Conservation (phyloP, 2,113 vertebrate species). For the Amphilophus citrinellus region DNA sequence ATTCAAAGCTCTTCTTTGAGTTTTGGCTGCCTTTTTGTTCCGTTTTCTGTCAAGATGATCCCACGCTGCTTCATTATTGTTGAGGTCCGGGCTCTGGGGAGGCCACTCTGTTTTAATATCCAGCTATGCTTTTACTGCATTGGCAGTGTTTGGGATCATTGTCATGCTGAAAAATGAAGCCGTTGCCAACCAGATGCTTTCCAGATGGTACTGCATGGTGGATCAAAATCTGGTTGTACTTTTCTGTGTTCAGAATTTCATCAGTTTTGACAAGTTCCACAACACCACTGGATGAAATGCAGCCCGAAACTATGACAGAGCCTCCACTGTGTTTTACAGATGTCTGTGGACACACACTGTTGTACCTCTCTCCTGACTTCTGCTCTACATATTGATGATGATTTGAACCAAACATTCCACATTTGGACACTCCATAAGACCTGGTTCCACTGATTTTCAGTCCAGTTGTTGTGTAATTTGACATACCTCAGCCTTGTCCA, state of each 20-base stretch:
- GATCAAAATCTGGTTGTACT: background rate
- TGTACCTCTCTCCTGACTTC: too few species aligned
- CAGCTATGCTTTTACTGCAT: background rate
- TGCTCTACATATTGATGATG: too few species aligned
- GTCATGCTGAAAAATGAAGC: background rate
- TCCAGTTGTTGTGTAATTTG: too few species aligned
- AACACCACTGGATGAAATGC: too few species aligned
- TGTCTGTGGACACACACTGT: too few species aligned
- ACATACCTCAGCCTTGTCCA: background rate
- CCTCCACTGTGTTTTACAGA: background rate
- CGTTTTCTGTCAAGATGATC: background rate
- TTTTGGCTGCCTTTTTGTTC: background rate
- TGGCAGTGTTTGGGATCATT: background rate
- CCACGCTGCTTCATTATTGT: background rate
- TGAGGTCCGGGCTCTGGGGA: fast-evolving
- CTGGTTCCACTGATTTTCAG: too few species aligned
- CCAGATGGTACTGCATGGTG: background rate
- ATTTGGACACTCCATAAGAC: too few species aligned
- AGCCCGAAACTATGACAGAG: too few species aligned
- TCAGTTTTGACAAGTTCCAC: too few species aligned
- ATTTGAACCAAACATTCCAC: too few species aligned
- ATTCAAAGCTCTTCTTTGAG: background rate
- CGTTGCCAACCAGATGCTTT: too few species aligned
- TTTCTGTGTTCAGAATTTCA: too few species aligned
- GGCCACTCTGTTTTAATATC: background rate